Percentiles rank a stretch among this genome's conserved stretches.
phyloP scores from a whole-genome alignment of 2,888 invertebrate genomes.

The Mellilla xanthometata region DNA sequence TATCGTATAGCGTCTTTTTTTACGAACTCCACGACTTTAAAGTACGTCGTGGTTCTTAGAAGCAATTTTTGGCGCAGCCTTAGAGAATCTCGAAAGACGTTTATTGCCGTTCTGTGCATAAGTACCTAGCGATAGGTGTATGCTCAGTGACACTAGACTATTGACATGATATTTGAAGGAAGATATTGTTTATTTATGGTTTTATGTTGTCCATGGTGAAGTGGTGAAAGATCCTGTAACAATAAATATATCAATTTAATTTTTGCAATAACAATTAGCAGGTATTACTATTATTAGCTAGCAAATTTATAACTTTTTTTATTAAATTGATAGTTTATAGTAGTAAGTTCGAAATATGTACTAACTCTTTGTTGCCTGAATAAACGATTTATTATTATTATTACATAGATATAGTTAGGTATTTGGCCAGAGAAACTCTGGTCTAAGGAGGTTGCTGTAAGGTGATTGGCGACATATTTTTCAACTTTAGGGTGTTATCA shows the following conservation, averaged over 20 bases:
- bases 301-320: no score
- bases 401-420: no score
- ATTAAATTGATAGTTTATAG: no score
- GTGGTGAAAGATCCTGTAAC: constrained; percentile 8
- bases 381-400: no score
- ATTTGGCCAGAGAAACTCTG: no score
- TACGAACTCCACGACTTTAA: constrained; percentile 73
- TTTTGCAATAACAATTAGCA: no score
- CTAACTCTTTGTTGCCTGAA: no score
- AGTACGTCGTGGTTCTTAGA: constrained; percentile 68
- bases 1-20: constrained; percentile 79
- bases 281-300: no score
- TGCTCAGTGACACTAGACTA: not conserved
- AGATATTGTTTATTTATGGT: not conserved
- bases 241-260: not conserved
- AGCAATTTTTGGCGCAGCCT: constrained; percentile 72
- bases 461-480: no score
- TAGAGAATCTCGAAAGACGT: constrained; percentile 73
- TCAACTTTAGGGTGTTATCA: no score
- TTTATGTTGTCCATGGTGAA: constrained; percentile 9
- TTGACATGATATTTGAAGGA: not conserved
- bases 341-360: no score
- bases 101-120: constrained; percentile 71
- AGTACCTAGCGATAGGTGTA: constrained; percentile 24
- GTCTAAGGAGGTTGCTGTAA: no score